These are phyloP conservation scores for Tholera decimalis DNA, from an alignment of 2,888 invertebrate genomes.

Conservation along the genomic window DNA sequence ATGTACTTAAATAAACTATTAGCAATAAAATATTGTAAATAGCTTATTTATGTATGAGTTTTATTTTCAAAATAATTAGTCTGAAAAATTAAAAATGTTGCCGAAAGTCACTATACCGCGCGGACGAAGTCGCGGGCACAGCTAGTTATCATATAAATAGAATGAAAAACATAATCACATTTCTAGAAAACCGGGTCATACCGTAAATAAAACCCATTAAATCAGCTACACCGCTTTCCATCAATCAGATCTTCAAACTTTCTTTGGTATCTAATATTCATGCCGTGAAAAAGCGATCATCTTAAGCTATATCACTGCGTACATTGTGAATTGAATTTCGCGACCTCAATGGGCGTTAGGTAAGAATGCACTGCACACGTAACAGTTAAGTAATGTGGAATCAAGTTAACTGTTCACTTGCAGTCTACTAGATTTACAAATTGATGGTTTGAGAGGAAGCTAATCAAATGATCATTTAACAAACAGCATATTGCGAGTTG, in stretches of 20 bases:
- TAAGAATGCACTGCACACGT: constrained; percentile 55
- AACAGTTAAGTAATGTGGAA: constrained; percentile 56
- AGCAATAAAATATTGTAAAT: too few species aligned
- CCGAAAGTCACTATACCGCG: too few species aligned
- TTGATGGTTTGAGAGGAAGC: constrained; percentile 6
- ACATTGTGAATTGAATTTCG: constrained; percentile 50
- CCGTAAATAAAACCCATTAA: constrained; percentile 10
- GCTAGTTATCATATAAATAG: too few species aligned
- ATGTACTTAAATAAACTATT: too few species aligned
- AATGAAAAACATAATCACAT: constrained; percentile 2
- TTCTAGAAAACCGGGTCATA: constrained; percentile 22
- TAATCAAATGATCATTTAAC: not conserved
- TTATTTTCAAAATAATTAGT: too few species aligned
- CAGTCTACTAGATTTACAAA: constrained; percentile 7
- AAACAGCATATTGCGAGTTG: too few species aligned
- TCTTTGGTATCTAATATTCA: constrained; percentile 21
- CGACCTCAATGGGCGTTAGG: constrained; percentile 44
- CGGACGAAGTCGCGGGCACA: too few species aligned
- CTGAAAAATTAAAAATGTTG: too few species aligned
- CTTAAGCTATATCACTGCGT: constrained; percentile 26
- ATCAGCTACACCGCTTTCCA: constrained; percentile 33
- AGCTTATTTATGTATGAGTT: too few species aligned
- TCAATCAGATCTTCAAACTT: constrained; percentile 34
- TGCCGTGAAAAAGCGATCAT: constrained; percentile 20
- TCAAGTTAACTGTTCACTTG: constrained; percentile 51